Conservation (phyloP, 2,113 vertebrate genomes). For the Picathartes gymnocephalus region DNA sequence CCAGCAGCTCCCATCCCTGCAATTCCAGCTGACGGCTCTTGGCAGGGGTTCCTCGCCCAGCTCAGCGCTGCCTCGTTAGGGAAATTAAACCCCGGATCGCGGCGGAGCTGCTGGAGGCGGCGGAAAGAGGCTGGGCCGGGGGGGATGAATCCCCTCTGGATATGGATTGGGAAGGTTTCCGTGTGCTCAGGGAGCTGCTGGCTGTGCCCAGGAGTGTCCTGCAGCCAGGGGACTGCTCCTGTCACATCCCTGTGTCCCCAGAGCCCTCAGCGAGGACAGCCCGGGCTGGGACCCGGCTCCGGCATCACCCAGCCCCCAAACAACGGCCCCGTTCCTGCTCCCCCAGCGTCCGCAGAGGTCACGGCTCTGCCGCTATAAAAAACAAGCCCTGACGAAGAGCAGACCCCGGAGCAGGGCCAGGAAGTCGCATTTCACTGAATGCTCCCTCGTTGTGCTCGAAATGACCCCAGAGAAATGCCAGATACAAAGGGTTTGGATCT, state of each 20-base stretch:
- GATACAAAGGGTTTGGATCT: background rate
- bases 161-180: background rate
- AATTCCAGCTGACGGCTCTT: background rate
- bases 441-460: background rate
- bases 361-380: background rate
- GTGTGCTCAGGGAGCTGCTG: background rate
- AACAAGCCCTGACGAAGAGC: background rate
- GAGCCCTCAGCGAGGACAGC: background rate
- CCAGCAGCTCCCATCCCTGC: background rate
- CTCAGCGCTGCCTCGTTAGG: background rate
- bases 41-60: background rate
- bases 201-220: background rate
- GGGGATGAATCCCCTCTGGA: rapidly evolving
- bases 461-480: background rate
- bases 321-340: background rate
- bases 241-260: rapidly evolving
- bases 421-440: background rate
- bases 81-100: background rate
- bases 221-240: background rate
- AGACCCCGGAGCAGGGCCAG: background rate
- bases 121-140: rapidly evolving
- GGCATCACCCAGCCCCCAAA: background rate
- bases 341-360: background rate
- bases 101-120: background rate
- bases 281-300: background rate